Evolutionary conservation across 2,797 vertebrate species (phyloP), one percentile per base, ranked within the genome.

Genomic region (Nyctalus aviator): DNA sequence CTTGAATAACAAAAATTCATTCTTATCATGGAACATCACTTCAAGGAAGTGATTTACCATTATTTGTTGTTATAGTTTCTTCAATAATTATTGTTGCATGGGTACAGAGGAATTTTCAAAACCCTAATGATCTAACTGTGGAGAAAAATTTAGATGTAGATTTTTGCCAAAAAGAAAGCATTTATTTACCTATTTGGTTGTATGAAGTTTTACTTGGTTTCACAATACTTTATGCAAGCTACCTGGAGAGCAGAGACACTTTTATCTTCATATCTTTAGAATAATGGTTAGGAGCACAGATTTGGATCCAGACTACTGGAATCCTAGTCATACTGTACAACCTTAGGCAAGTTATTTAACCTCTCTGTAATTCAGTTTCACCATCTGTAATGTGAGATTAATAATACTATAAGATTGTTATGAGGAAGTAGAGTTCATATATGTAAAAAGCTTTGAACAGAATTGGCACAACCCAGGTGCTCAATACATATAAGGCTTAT

Each of bases 101-200:
- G 23, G 82, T 46, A 72, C 8, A 77, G 53, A 94, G 73, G 21
- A 90, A 90, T 81, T 89, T 91, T 53, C 2, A 17, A 95, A 95
- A 77, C 62, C 21, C 32, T 76, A 83, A 93, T 84, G 86, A 55
- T n/a, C 41, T 86, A 59, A 66, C 8, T 64, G 9, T 32, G 44
- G 77, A 72, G 37, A 72, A 91, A 91, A 85, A 32, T 46, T 96
- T 23, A 83, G 10, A 72, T 48, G 30, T 1, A 72, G 32, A 92
- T 71, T 77, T 90, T 76, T 87, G 57, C 12, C 66, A 30, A 68
- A 23, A 69, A 75, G 32, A 84, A 85, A 27, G 68, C 8, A 91
- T 73, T n/a, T 78, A 75, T 68, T 55, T 44, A 68, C 3, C 30
- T 84, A 53, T 23, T 32, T 68, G 48, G 37, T 57, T n/a, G 66